Percentiles rank a stretch among this genome's conserved stretches.
phyloP scores from a whole-genome alignment of 2,888 invertebrate genomes.

The Tipula vernalis region DNA sequence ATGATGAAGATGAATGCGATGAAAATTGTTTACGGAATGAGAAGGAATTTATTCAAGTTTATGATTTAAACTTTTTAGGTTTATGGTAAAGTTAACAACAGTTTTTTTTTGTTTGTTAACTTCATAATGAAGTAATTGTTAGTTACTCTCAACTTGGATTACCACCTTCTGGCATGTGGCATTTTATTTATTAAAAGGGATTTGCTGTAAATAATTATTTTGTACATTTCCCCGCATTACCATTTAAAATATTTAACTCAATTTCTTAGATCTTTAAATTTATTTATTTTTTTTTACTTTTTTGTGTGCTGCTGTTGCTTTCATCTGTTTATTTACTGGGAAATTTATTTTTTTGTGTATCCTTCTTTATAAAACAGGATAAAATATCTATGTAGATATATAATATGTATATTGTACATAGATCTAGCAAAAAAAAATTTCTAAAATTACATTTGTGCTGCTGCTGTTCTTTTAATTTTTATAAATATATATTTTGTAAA shows the following conservation, averaged over 20 bases:
- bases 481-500: not conserved
- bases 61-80: not conserved
- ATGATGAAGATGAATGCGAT: not conserved
- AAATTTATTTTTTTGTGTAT: not conserved
- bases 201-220: not conserved
- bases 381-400: not conserved
- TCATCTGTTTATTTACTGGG: not conserved
- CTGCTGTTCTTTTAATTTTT: not conserved
- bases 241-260: not conserved
- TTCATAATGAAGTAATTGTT: not conserved
- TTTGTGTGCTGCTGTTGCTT: not conserved
- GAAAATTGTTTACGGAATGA: not conserved
- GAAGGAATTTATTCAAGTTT: not conserved
- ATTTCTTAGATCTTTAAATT: not conserved
- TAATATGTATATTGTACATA: no score
- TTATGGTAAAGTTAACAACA: not conserved
- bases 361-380: not conserved
- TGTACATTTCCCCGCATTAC: no score
- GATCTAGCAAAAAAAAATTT: not conserved
- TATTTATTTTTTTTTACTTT: not conserved
- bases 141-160: not conserved
- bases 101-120: not conserved
- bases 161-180: not conserved
- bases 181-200: not conserved
- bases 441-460: not conserved